Base-by-base conservation (phyloP, 2,888 invertebrate genomes). In the Argyra leucocephala region DNA sequence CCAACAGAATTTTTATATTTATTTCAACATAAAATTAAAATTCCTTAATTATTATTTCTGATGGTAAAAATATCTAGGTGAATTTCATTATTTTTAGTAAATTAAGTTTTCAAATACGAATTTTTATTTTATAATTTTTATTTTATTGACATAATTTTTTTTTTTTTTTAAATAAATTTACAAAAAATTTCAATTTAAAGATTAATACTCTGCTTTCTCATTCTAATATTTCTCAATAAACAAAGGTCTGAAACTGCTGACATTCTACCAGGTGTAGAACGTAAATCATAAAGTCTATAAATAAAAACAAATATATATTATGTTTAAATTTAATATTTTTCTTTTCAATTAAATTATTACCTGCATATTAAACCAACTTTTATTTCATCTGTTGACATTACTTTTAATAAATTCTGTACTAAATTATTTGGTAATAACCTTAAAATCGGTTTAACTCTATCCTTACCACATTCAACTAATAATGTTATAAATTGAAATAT, bases 191-290 rank as follows among this genome's bases (percentile, higher is more conserved):
- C 58, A 68, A 21, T 65, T 73, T 72, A 79, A 64, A 79, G 69
- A 67, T 77, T 75, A 62, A 78, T 76, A 68, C 78, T 77, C 62
- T 76, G 70, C 64, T 76, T 74, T 65, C 76, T 72, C 69, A 91
- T 80, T 71, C 86, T 84, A 82, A 91, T 90, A 80, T 93, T 93
- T 69, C 92, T 84, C 73, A 92, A 83, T 73, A 94, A 85, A 76
- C 94, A 93, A 66, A 96, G 81, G 78, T 93, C 93, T 73, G 92
- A 86, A 1, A 94, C 92, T 64, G 93, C 92, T 66, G 90, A 87
- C 75, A 90, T 90, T 65, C 94, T 84, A 1, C 95, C 93, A 64
- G 85, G 83, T 22, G 84, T 79, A 22, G 87, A 86, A 63, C 87
- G 84, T 62, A 93, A 83, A 78, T 94, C 93, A 77, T 95, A 91